phyloP scores from a whole-genome alignment of 1,140 invertebrate genomes.

The Eulimnadia texana region DNA sequence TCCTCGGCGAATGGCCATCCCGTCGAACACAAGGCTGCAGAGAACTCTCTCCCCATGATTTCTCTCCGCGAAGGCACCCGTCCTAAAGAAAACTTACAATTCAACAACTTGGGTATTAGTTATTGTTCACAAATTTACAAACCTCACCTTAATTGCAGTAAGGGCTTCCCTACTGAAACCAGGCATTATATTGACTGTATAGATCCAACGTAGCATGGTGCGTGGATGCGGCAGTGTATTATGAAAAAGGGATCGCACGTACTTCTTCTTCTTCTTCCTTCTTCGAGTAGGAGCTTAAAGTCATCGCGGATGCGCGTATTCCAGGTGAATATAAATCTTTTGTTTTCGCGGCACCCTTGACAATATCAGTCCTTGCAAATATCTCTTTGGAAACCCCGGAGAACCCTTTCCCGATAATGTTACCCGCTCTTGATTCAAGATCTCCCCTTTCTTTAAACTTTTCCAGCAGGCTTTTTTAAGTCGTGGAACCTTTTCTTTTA shows the following conservation, averaged over 20 bases:
- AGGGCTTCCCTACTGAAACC: constrained; percentile 1
- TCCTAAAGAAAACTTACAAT: neutral
- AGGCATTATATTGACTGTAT: neutral
- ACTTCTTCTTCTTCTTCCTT: neutral
- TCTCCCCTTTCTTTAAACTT: too few relatives aligned
- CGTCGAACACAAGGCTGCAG: neutral
- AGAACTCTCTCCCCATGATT: neutral
- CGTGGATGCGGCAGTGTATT: neutral
- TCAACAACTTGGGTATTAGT: neutral
- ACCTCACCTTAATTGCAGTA: neutral
- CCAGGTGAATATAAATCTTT: neutral
- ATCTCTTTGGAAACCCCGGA: too few relatives aligned
- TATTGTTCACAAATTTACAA: too few relatives aligned
- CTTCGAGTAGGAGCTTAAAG: neutral
- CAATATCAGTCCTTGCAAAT: too few relatives aligned
- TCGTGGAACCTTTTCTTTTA: too few relatives aligned
- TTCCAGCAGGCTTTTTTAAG: too few relatives aligned
- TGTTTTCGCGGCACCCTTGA: neutral
- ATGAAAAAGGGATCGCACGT: neutral
- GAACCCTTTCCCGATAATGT: too few relatives aligned
- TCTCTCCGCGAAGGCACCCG: neutral
- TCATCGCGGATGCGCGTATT: neutral
- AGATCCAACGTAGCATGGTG: neutral
- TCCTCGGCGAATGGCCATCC: neutral
- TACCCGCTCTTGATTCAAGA: too few relatives aligned